Conservation (phyloP, 1,140 invertebrate species). For the Neotoxoptera formosana region DNA sequence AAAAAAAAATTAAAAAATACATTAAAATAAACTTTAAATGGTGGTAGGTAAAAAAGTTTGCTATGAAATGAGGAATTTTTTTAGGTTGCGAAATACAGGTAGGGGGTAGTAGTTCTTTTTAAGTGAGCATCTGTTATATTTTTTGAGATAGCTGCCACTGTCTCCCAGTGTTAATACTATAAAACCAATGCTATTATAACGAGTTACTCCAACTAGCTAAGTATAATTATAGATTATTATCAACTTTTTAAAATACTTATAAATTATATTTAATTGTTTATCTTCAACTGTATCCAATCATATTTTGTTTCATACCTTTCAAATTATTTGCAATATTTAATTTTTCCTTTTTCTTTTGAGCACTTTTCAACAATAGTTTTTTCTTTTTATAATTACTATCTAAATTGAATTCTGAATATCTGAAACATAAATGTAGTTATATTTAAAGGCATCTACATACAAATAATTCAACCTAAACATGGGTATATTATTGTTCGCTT, state of each 20-base stretch:
- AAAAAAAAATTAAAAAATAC: no score
- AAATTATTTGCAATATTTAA: background rate
- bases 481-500: background rate
- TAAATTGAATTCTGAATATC: background rate
- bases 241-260: background rate
- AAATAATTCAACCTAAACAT: background rate
- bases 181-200: no score
- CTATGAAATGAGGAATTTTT: no score
- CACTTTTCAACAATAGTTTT: background rate
- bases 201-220: background rate
- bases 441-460: background rate
- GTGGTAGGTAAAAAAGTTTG: no score
- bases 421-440: background rate
- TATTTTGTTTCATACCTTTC: slow-evolving; percentile 19
- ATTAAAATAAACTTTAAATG: no score
- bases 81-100: no score
- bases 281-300: background rate
- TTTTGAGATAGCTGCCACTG: no score
- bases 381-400: background rate
- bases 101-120: no score
- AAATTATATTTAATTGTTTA: background rate
- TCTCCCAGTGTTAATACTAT: no score
- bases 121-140: no score
- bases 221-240: background rate
- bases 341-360: background rate